Evolutionary conservation across 2,797 vertebrate genomes (phyloP).

Genomic region (Loris lydekkerianus): DNA sequence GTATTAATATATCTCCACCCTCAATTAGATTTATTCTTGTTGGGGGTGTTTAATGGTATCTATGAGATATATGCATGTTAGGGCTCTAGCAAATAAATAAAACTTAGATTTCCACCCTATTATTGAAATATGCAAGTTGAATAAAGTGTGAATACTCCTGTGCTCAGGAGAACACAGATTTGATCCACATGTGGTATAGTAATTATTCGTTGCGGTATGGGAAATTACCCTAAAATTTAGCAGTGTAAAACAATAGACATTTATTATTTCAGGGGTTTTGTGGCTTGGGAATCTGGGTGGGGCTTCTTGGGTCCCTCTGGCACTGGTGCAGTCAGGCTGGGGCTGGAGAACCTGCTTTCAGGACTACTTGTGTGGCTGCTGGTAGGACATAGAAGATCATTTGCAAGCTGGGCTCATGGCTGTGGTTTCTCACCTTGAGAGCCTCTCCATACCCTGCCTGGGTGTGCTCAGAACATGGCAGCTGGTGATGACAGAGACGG

Average conservation of each 20-base stretch:
- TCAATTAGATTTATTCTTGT: conserved; percentile 23
- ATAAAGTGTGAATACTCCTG: neutral
- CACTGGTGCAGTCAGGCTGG: neutral
- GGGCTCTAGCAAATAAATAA: conserved; percentile 34
- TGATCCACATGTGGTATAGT: neutral
- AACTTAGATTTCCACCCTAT: neutral
- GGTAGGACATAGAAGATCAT: neutral
- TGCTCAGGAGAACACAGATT: neutral
- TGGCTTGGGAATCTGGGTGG: neutral
- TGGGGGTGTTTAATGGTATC: neutral
- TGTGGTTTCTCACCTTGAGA: neutral
- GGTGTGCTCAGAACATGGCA: neutral
- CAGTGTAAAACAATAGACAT: neutral
- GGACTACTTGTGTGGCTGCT: neutral
- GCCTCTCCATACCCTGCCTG: neutral
- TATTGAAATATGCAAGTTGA: conserved; percentile 15
- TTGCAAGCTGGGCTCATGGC: neutral
- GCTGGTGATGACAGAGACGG: neutral
- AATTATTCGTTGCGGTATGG: neutral
- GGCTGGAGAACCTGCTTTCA: neutral
- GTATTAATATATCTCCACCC: neutral
- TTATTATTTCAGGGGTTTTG: neutral
- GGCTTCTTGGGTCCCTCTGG: neutral
- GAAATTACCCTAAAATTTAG: neutral
- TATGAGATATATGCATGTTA: neutral